Conservation (phyloP, 2,888 invertebrate species). For the Philopedon plagiatum region DNA sequence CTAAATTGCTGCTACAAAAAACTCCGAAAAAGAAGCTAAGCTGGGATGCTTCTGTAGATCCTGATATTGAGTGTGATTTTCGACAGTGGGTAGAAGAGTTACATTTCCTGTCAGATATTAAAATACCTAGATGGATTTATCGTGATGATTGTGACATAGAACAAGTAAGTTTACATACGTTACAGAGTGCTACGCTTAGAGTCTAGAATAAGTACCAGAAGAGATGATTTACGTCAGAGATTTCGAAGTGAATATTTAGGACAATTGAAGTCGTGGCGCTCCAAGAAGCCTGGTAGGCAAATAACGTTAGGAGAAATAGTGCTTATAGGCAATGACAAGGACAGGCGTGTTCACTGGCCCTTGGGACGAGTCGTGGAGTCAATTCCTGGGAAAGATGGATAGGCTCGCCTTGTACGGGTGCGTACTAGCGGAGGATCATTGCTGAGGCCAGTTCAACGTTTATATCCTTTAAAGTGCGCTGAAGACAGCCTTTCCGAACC, state of each 20-base stretch:
- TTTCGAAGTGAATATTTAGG: conserved; percentile 54
- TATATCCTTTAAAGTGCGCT: conserved; percentile 45
- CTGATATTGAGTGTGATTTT: conserved; percentile 17
- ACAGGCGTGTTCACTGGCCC: conserved; percentile 51
- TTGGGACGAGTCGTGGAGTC: conserved; percentile 46
- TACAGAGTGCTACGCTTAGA: conserved; percentile 35
- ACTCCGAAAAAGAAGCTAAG: conserved; percentile 30
- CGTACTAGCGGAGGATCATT: conserved; percentile 32
- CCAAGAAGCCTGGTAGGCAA: conserved; percentile 8
- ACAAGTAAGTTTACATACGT: not conserved
- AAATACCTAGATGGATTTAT: conserved; percentile 32
- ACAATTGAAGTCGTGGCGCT: conserved; percentile 39
- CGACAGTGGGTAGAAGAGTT: conserved; percentile 24
- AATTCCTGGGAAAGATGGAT: conserved; percentile 49
- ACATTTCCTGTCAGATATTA: conserved; percentile 11
- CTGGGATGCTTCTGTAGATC: conserved; percentile 31
- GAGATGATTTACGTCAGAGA: conserved; percentile 50
- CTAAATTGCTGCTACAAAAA: conserved; percentile 44
- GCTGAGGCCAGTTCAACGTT: conserved; percentile 45
- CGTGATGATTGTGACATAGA: not conserved
- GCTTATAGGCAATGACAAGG: conserved; percentile 47
- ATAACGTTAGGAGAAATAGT: conserved; percentile 48
- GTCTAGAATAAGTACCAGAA: conserved; percentile 3
- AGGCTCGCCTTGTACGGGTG: conserved; percentile 42
- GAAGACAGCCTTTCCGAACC: not conserved